Evolutionary conservation across 64 coral and sea anemone species (phyloP).

Genomic region (Stichodactyla mertensii): DNA sequence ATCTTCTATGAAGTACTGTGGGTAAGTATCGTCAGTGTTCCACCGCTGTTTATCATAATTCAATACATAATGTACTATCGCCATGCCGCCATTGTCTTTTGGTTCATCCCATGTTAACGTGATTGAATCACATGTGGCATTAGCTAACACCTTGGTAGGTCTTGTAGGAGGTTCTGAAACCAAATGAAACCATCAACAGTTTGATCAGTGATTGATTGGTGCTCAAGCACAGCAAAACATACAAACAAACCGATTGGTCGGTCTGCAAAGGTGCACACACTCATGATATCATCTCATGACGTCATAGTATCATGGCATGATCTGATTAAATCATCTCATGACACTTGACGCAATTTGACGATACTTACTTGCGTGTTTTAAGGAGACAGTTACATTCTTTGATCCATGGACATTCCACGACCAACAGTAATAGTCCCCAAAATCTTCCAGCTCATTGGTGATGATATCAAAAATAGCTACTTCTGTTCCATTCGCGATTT

Average conservation of each 20-base stretch:
- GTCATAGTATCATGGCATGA: too few species aligned
- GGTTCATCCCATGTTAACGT: slow-evolving; percentile 26
- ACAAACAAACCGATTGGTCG: neutral
- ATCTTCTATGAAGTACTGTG: slow-evolving; percentile 17
- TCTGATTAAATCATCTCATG: too few species aligned
- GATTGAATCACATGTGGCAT: slow-evolving; percentile 12
- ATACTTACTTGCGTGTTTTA: slow-evolving; percentile 30
- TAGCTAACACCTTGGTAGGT: neutral
- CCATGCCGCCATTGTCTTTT: slow-evolving; percentile 37
- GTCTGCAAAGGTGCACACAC: too few species aligned
- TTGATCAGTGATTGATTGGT: neutral
- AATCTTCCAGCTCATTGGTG: slow-evolving; percentile 36
- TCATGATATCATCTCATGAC: too few species aligned
- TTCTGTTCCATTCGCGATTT: slow-evolving; percentile 28
- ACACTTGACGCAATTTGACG: neutral
- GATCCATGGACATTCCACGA: slow-evolving; percentile 30
- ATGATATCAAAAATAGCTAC: slow-evolving; percentile 30
- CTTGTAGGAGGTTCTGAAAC: slow-evolving; percentile 7
- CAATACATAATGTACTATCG: slow-evolving; percentile 33
- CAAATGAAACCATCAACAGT: neutral
- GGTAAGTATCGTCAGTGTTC: slow-evolving; percentile 29
- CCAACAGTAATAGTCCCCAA: slow-evolving; percentile 32
- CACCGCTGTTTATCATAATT: neutral
- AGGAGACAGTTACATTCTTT: slow-evolving; percentile 20
- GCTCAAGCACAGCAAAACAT: neutral